Conservation (phyloP, 2,888 invertebrate species). For the Linnaemya tessellans region DNA sequence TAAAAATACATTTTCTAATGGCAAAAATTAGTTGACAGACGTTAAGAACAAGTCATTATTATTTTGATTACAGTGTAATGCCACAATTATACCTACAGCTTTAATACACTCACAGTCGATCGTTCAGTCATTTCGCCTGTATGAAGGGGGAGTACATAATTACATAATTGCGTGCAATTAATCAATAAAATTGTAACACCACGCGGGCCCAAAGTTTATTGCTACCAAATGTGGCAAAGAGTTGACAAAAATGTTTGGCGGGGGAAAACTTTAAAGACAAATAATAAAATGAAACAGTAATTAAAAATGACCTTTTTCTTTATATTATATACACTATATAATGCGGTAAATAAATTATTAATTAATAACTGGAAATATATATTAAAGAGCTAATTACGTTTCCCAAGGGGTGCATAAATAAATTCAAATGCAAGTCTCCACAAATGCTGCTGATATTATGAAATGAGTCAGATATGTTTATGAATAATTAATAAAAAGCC, state of each 20-base stretch:
- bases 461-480: slow-evolving; percentile 31
- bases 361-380: slow-evolving; percentile 42
- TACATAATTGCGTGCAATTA: slow-evolving; percentile 73
- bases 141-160: slow-evolving; percentile 62
- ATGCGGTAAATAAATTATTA: slow-evolving; percentile 59
- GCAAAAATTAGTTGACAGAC: slow-evolving; percentile 72
- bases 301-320: slow-evolving; percentile 45
- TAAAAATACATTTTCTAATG: slow-evolving; percentile 72
- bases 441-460: neutral
- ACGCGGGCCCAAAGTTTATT: neutral
- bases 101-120: slow-evolving; percentile 6
- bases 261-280: slow-evolving; percentile 12
- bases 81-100: slow-evolving; percentile 32
- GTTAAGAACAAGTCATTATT: slow-evolving; percentile 70
- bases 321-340: slow-evolving; percentile 56
- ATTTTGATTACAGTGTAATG: slow-evolving; percentile 57
- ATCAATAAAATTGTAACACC: slow-evolving; percentile 69
- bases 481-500: slow-evolving; percentile 4
- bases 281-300: slow-evolving; percentile 39
- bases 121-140: neutral
- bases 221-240: slow-evolving; percentile 9
- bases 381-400: slow-evolving; percentile 54
- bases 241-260: neutral
- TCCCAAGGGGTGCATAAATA: slow-evolving; percentile 32
- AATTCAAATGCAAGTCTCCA: slow-evolving; percentile 17